phyloP scores from a whole-genome alignment of 2,797 vertebrate genomes.

The Tiaroga cobitis region DNA sequence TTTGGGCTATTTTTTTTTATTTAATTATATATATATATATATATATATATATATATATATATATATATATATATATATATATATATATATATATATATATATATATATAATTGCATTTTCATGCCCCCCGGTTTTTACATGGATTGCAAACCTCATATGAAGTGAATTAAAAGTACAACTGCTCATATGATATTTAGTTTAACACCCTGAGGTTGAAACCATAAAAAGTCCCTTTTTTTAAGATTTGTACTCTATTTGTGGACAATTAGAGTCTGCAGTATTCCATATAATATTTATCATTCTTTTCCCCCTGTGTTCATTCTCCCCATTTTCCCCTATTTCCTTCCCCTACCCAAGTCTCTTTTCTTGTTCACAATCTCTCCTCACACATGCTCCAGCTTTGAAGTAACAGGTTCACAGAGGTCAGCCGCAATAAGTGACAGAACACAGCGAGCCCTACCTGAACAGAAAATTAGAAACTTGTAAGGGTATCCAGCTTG shows the following conservation, averaged over 20 bases:
- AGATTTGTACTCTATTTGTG: neutral
- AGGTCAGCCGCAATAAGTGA: conserved; percentile 51
- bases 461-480: conserved; percentile 45
- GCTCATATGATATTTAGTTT: neutral
- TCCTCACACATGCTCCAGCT: conserved; percentile 37
- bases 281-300: neutral
- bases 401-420: conserved; percentile 42
- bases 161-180: neutral
- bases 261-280: neutral
- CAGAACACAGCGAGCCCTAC: conserved; percentile 46
- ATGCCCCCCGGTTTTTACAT: no score
- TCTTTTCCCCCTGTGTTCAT: neutral
- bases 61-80: no score
- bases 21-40: no score
- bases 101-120: no score
- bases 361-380: conserved; percentile 5
- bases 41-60: no score
- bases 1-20: neutral
- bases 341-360: conserved; percentile 11
- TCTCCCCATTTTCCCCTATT: neutral
- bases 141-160: neutral
- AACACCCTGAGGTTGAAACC: neutral
- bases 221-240: neutral
- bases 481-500: conserved; percentile 44
- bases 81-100: no score